Percentiles rank a stretch among this genome's conserved stretches.
These are phyloP conservation scores for Oncorhynchus tshawytscha DNA, from an alignment of 2,113 vertebrate genomes.

Conservation along the genomic window DNA sequence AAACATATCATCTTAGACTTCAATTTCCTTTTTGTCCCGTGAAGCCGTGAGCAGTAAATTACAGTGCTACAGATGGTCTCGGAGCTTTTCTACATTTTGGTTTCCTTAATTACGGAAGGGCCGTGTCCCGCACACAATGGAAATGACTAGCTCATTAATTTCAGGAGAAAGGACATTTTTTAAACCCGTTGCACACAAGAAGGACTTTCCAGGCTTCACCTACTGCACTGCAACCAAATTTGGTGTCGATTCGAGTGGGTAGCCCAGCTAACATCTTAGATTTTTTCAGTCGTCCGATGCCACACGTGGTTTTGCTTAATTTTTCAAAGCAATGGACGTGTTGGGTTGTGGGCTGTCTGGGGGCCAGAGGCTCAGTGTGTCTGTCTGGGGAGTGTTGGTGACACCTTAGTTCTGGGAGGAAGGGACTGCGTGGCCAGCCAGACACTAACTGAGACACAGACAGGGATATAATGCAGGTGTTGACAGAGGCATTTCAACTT, in stretches of 20 bases:
- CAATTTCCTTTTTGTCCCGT: not conserved
- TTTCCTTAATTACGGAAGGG: no score
- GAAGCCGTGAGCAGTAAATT: not conserved
- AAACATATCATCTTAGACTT: constrained; percentile 15
- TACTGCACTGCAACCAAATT: no score
- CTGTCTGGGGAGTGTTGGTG: constrained; percentile 1
- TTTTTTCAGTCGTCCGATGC: no score
- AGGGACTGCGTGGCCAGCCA: not conserved
- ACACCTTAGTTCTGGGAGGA: not conserved
- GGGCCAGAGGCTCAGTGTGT: not conserved
- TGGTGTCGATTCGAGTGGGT: no score
- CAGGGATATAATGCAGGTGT: no score
- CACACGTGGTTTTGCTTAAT: not conserved
- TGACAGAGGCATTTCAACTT: no score
- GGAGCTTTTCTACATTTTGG: not conserved
- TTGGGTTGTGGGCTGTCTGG: not conserved
- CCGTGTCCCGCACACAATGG: constrained; percentile 3
- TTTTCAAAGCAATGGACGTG: not conserved
- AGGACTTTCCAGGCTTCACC: no score
- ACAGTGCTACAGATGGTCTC: constrained; percentile 3
- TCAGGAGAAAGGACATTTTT: not conserved
- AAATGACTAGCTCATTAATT: constrained; percentile 12
- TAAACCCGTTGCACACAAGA: no score
- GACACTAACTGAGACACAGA: no score
- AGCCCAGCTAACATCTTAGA: no score